A percentile compares a stretch with the other conserved stretches of the same genome.
phyloP scores from a whole-genome alignment of 1,140 invertebrate genomes.

The Aphaenogaster rudis region DNA sequence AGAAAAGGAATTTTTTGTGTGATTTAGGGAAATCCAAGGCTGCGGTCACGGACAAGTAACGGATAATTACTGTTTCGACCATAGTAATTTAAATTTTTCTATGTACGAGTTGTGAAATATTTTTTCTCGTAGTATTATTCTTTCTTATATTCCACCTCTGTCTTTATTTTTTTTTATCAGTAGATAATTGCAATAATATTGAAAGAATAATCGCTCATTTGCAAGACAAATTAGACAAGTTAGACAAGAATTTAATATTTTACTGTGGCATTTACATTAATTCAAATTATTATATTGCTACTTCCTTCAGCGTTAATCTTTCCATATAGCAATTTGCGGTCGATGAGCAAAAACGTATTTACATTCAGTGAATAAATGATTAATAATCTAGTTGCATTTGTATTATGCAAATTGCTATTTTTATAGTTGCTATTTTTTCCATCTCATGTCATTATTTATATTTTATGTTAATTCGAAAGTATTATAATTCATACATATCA shows the following conservation, averaged over 20 bases:
- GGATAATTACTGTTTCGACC: not conserved
- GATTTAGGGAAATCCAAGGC: not conserved
- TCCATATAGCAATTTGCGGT: not conserved
- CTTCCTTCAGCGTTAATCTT: not conserved
- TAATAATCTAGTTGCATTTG: not conserved
- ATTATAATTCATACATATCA: not conserved
- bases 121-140: constrained; percentile 10
- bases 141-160: not conserved
- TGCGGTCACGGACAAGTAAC: not conserved
- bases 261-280: not conserved
- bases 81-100: constrained; percentile 4
- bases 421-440: not conserved
- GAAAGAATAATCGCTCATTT: not conserved
- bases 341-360: constrained; percentile 8
- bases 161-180: not conserved
- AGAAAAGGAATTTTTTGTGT: not conserved
- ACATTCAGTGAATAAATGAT: constrained; percentile 25
- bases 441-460: not conserved
- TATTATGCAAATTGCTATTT: constrained; percentile 23
- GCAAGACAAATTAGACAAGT: not conserved
- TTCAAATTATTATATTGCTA: constrained; percentile 12
- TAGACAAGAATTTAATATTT: not conserved
- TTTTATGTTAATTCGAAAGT: not conserved
- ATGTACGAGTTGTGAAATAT: not conserved
- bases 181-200: not conserved